Base-by-base conservation (phyloP, 35 echinoderm and acorn worm genomes). In the Hemicentrotus pulcherrimus region DNA sequence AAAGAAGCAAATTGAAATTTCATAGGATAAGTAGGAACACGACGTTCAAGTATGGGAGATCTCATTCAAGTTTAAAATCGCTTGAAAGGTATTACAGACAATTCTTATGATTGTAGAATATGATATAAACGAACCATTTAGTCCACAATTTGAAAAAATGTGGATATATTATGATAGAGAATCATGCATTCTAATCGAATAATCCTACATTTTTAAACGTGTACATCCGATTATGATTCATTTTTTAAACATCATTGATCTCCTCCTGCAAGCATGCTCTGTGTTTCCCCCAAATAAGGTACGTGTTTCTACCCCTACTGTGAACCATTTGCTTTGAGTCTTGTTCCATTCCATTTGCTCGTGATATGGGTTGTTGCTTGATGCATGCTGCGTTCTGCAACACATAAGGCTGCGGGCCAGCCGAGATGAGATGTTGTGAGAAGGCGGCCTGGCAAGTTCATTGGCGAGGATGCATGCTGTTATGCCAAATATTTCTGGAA, bases 401-500 rank as follows among this genome's bases (percentile, higher is more conserved):
- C 88, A 90, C 88, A 45, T 90, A 78, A 78, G 65, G 65, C 19
- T 78, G 65, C 65, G 65, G 65, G 65, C 65, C 65, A 22, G 65
- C 65, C 65, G 65, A 78, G 65, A 33, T 10, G 88, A 90, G 31
- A 47, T 33, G 88, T 45, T 47, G 5, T 88, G n/a, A 90, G 88
- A 33, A 45, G 88, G 48, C 58, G 91, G 91, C 48, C 91, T 93
- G 91, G 32, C 48, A 93, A 93, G 46, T 93, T 93, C 91, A 58
- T 93, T 58, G 32, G 91, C 91, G 46, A 93, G 91, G 91, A 93
- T 93, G 91, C 91, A 93, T 93, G 91, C 91, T 58, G 91, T 55
- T 93, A 93, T 93, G 91, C 91, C 48, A 93, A 93, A 93, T 93
- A 93, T 93, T 47, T 31, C 91, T 58, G 91, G 91, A 47, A 93